Conservation (phyloP, 2,113 vertebrate genomes). For the Numenius arquata region DNA sequence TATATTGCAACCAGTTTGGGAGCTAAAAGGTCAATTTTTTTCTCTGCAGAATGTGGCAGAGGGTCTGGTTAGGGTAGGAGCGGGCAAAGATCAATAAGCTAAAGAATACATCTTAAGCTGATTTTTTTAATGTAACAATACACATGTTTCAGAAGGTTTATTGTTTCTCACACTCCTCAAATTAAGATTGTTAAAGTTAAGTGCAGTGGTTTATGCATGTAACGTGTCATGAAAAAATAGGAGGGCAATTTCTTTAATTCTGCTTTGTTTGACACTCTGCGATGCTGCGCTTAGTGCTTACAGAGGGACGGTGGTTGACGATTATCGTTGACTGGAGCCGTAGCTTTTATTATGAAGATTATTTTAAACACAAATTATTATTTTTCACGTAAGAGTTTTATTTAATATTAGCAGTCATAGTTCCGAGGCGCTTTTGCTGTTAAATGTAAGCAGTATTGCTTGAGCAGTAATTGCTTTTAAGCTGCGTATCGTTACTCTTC, state of each 20-base stretch:
- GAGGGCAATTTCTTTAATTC: neutral
- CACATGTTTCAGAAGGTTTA: neutral
- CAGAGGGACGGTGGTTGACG: neutral
- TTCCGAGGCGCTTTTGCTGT: neutral
- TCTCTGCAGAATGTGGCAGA: neutral
- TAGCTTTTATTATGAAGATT: neutral
- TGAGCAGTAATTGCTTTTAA: neutral
- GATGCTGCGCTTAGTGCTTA: neutral
- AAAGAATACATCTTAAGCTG: neutral
- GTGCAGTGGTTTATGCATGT: neutral
- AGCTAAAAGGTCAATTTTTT: neutral
- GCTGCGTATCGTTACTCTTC: neutral
- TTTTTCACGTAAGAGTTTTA: neutral
- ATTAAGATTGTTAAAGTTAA: neutral
- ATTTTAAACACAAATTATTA: neutral
- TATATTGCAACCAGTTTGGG: neutral
- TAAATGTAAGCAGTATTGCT: neutral
- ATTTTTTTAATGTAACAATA: neutral
- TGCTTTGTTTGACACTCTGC: neutral
- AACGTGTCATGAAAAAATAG: neutral
- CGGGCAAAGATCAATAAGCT: neutral
- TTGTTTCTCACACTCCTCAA: neutral
- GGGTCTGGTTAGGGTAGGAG: neutral
- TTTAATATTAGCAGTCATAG: neutral
- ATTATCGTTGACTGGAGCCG: neutral